These are phyloP conservation scores for Plemyria rubiginata DNA, from an alignment of 2,888 invertebrate genomes.

Conservation along the genomic window DNA sequence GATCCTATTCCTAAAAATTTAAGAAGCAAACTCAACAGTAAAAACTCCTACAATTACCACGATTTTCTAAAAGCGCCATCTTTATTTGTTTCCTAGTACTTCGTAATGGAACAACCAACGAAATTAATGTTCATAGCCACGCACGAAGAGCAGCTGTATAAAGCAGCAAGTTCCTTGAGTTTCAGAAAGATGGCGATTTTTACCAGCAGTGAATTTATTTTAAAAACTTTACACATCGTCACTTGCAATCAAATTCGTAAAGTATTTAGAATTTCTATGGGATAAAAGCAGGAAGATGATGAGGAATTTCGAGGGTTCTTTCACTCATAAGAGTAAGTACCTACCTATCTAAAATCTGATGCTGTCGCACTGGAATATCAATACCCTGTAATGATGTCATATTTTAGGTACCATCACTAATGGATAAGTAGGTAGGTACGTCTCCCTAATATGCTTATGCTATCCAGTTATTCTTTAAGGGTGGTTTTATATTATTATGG, in stretches of 20 bases:
- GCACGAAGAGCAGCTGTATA: not conserved
- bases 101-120: not conserved
- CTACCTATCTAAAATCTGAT: no score
- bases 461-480: constrained; percentile 57
- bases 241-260: no score
- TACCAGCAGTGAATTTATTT: not conserved
- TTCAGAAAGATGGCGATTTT: constrained; percentile 8
- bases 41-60: no score
- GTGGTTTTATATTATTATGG: constrained; percentile 74
- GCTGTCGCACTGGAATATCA: no score
- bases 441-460: constrained; percentile 28
- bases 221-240: no score
- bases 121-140: not conserved
- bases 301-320: no score
- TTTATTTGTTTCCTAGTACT: not conserved
- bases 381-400: not conserved
- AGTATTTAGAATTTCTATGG: no score
- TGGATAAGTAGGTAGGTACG: not conserved
- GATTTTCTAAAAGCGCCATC: constrained; percentile 23
- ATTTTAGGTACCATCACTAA: not conserved
- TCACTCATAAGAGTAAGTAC: no score
- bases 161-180: not conserved
- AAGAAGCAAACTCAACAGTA: no score
- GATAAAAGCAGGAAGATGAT: no score
- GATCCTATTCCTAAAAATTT: no score